Conservation (phyloP, 2,797 vertebrate genomes). For the Lagocephalus sceleratus region DNA sequence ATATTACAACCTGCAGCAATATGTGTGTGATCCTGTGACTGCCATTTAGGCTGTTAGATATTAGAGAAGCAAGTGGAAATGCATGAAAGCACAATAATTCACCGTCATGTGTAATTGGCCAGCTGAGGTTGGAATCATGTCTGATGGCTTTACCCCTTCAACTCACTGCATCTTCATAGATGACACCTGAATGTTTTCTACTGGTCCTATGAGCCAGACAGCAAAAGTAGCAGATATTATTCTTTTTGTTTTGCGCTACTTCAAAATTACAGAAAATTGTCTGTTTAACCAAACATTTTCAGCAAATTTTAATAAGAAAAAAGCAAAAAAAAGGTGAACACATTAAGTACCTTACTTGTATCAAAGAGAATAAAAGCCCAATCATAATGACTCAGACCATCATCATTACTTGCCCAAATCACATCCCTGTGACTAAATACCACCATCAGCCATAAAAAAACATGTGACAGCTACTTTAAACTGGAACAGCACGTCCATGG, state of each 20-base stretch:
- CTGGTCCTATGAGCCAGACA: slow-evolving; percentile 3
- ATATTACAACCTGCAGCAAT: slow-evolving; percentile 6
- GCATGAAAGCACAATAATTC: slow-evolving; percentile 24
- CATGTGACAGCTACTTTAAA: too few species aligned
- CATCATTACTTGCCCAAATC: too few species aligned
- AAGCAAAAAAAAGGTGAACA: too few species aligned
- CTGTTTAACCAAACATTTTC: too few species aligned
- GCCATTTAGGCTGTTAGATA: slow-evolving; percentile 10
- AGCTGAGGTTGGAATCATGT: slow-evolving; percentile 18
- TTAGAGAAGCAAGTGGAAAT: slow-evolving; percentile 3
- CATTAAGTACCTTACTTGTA: too few species aligned
- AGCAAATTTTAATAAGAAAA: too few species aligned
- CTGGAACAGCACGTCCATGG: too few species aligned
- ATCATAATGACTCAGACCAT: too few species aligned
- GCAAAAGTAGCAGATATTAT: slow-evolving; percentile 8
- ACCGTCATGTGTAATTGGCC: slow-evolving; percentile 20
- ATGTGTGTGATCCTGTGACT: neutral
- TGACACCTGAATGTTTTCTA: slow-evolving; percentile 16
- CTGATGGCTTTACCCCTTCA: slow-evolving; percentile 11
- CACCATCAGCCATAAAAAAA: too few species aligned
- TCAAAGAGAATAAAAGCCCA: too few species aligned
- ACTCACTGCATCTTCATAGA: slow-evolving; percentile 24
- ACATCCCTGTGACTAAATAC: too few species aligned
- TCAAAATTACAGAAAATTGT: too few species aligned
- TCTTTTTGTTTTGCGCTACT: neutral